Evolutionary conservation across 2,113 vertebrate species (phyloP), one percentile per base, ranked within the genome.

Genomic region (Mesembrinibis cayennensis): DNA sequence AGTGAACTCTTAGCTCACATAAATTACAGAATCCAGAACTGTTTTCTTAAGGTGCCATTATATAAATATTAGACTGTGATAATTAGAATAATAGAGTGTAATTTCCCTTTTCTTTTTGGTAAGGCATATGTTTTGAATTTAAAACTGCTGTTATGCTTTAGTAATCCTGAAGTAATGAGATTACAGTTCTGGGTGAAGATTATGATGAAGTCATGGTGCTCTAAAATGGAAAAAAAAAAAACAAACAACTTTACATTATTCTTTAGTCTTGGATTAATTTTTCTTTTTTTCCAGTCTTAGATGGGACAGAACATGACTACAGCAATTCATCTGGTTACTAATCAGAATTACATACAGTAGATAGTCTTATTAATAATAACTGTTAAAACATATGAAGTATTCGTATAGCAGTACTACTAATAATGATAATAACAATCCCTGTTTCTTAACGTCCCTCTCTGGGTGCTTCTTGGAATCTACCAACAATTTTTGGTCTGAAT

Each of bases 361-460:
- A 40, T 40, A 65, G n/a, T 53, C 25, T 81, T 84, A 53, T 16
- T 71, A 89, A 52, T 47, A 76, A 49, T 11, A 63, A 36, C 9
- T 77, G 25, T 74, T 90, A 36, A 90, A 63, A 45, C 40, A 7
- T 40, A 4, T 42, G 25, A 62, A 50, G 16, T 58, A 25, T 81
- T 65, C 19, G 10, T 44, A 22, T 6, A 74, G 29, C 25, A 0
- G 1, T 65, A 17, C 15, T 65, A 16, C 1, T 52, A 8, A 0
- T 70, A 53, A 34, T 53, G 6, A 8, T 32, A 16, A 9, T 25
- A 34, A 49, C 17, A 53, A 42, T 55, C 26, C 10, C 14, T 55
- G 2, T 49, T 66, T 82, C 32, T 55, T 67, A 32, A n/a, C 0
- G 0, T 20, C 32, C 18, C 7, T 81, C 23, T 66, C n/a, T 49